Conservation (phyloP, 2,888 invertebrate species). For the Drosophila cognata region DNA sequence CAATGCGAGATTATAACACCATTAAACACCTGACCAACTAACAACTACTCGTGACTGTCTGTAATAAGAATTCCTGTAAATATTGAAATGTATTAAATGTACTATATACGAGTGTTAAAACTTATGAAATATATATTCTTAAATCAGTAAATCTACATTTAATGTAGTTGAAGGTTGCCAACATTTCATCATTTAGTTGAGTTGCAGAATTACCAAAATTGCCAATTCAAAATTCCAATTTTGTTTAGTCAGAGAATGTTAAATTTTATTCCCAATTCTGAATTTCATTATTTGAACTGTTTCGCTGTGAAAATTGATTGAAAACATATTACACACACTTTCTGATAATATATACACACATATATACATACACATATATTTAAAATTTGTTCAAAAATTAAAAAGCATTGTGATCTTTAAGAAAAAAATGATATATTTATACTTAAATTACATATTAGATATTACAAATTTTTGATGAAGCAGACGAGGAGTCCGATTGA, state of each 20-base stretch:
- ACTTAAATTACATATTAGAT: conserved; percentile 56
- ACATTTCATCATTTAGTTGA: background rate
- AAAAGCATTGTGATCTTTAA: conserved; percentile 35
- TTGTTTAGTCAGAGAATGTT: background rate
- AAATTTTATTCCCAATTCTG: background rate
- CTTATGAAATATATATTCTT: background rate
- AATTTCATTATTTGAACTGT: background rate
- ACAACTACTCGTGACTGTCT: background rate
- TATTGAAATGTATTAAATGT: conserved; percentile 3
- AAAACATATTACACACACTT: background rate
- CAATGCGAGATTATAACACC: conserved; percentile 60
- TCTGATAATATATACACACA: background rate
- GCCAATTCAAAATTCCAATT: background rate
- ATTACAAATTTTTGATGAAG: conserved; percentile 75
- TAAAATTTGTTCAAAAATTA: background rate
- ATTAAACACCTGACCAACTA: conserved; percentile 44
- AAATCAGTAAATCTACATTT: background rate
- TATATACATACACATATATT: conserved; percentile 9
- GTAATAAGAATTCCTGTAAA: background rate
- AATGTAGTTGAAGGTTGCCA: background rate
- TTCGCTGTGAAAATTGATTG: background rate
- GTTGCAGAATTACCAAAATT: background rate
- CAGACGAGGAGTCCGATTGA: conserved; percentile 76
- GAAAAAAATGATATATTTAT: conserved; percentile 52
- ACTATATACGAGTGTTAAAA: background rate